Evolutionary conservation across 2,797 vertebrate species (phyloP), one percentile per base, ranked within the genome.

Genomic region (Macropodus opercularis): DNA sequence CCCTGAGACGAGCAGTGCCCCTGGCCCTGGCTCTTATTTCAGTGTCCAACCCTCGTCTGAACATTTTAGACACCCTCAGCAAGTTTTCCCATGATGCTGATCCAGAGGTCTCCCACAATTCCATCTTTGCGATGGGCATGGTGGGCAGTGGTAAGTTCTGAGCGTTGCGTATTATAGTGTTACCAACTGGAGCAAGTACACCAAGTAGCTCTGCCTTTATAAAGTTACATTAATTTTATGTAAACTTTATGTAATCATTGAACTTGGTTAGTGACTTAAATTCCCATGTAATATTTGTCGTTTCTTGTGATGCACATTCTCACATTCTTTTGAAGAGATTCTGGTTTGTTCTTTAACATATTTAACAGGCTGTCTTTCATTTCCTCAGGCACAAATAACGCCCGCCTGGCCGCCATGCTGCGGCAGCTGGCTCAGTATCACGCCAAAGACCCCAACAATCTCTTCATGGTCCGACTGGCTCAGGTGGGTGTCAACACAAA

Each of bases 91-190:
- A 99, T 0, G 98, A 99, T 0, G 97, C 98, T 21, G 97, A 99
- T 73, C 95, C 98, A 0, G 98, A 99, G 83, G 98, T 99, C 40
- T 96, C 97, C 2, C 97, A 99, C 88, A 99, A 99, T 79, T 98
- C 97, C 54, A 99, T 99, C 82, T 99, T 99, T 68, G 98, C 98
- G 75, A 99, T 98, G 97, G 98, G 98, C 84, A 97, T 99, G 95
- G 97, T 99, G 80, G 98, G 98, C 91, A 99, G 98, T 0, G 98
- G 96, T 99, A 69, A 91, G 94, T 9, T 40, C 11, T 12, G 3
- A 5, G 5, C 15, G 15, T 35, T 17, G 5, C 2, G 4, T 14
- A 1, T 2, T 41, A 36, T 32, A 15, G 21, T 43, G 26, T 29
- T 11, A 23, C 19, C 34, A 36, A 13, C 32, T 44, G 26, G 0